Conservation (phyloP, 1,140 invertebrate genomes). For the Zaprionus africanus region DNA sequence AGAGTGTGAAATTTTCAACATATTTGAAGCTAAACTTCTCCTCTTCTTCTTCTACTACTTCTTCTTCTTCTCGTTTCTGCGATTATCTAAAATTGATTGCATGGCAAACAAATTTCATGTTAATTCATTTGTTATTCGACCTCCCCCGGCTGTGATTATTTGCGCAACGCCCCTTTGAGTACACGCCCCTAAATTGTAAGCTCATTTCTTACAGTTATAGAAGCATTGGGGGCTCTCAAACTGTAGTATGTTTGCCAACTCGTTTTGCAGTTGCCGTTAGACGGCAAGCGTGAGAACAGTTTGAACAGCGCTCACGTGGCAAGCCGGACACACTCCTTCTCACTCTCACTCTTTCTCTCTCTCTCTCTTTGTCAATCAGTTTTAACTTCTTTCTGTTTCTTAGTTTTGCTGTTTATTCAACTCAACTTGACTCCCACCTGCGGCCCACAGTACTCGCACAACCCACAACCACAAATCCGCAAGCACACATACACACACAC, state of each 20-base stretch:
- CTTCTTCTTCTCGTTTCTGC: not conserved
- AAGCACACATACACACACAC: not conserved
- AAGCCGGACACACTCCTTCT: not conserved
- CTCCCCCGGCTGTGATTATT: not conserved
- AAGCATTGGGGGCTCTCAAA: not conserved
- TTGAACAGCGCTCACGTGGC: slow-evolving; percentile 56
- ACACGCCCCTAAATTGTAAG: not conserved
- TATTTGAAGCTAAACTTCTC: too few species aligned
- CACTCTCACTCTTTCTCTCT: not conserved
- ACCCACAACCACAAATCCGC: slow-evolving; percentile 2
- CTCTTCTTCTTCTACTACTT: not conserved
- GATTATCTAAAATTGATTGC: not conserved
- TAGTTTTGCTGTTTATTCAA: not conserved
- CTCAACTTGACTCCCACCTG: slow-evolving; percentile 17
- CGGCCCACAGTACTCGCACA: not conserved
- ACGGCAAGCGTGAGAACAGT: slow-evolving; percentile 32
- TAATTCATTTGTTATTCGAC: not conserved
- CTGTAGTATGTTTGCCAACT: slow-evolving; percentile 49
- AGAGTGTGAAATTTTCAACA: too few species aligned
- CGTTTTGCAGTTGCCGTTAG: slow-evolving; percentile 34
- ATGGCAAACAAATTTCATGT: not conserved
- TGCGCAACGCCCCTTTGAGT: not conserved
- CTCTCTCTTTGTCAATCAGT: slow-evolving; percentile 12
- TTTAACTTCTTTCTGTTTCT: slow-evolving; percentile 21
- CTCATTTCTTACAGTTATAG: not conserved